Base-by-base conservation (phyloP, 2,113 vertebrate genomes). In the Corythoichthys intestinalis region DNA sequence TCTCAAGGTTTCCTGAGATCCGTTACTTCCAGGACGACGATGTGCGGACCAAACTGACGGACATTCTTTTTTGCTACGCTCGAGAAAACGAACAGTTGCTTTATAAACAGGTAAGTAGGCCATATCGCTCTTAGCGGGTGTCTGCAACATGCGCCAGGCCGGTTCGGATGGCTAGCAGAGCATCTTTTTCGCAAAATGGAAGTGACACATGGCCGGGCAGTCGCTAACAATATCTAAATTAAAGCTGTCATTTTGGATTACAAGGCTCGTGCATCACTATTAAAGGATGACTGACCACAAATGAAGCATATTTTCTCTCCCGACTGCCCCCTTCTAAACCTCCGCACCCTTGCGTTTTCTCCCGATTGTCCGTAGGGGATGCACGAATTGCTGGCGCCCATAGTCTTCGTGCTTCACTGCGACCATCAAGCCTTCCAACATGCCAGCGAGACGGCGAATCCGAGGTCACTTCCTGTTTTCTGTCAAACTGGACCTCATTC, bases 61-160 rank as follows among this genome's bases (percentile, higher is more conserved):
- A 99, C 92, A 95, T 99, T 90, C 94, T 99, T 63, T 99, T 99
- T 91, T 98, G 97, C 89, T 98, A 97, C 0, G 96, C 95, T 84
- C 92, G 97, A 92, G 97, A 99, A 91, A 99, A 98, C 35, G 96
- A 99, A 79, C 95, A 97, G 90, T 92, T 99, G 78, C 94, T 99
- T 82, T 99, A 98, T 91, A 99, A 98, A 90, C 97, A 99, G 96
- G 97, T 98, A 92, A 0, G 2, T 5, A 59, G 2, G n/a, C n/a
- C 14, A 35, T 1, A 34, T 4, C 28, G 38, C 15, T 37, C 59
- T 37, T 35, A 2, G 3, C 13, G 35, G 4, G 69, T 72, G 65
- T 73, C 76, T 61, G 71, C 72, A 80, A 80, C 76, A 77, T 75
- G 77, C 82, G 84, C 86, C 77, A 84, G 75, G 2, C 56, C 56